Conservation (phyloP, 2,797 vertebrate genomes). For the Mus spretus region DNA sequence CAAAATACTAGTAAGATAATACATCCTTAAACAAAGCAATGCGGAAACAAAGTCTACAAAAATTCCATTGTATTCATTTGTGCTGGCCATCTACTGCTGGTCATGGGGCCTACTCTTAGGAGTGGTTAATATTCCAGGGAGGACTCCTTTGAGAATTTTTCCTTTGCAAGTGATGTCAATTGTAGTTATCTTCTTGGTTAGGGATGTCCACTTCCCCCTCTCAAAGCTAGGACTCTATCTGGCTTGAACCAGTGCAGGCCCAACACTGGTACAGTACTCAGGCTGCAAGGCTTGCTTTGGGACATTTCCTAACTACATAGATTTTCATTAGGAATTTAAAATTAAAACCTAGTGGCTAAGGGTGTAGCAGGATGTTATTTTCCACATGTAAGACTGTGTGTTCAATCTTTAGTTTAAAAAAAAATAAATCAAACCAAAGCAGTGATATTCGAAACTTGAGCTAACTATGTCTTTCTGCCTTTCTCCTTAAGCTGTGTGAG, state of each 20-base stretch:
- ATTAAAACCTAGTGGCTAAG: background rate
- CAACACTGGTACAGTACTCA: conserved; percentile 7
- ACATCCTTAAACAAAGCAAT: background rate
- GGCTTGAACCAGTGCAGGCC: background rate
- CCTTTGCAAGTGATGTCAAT: background rate
- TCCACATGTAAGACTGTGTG: background rate
- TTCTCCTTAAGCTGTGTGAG: background rate
- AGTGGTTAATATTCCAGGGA: background rate
- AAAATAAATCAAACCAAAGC: background rate
- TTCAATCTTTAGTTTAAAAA: background rate
- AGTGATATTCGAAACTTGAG: background rate
- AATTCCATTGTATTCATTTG: background rate
- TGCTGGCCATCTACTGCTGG: background rate
- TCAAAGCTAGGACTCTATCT: background rate
- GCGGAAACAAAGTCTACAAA: background rate
- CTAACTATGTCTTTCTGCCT: background rate
- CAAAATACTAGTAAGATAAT: background rate
- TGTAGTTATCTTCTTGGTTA: background rate
- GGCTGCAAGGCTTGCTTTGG: background rate
- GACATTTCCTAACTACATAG: background rate
- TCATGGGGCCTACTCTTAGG: background rate
- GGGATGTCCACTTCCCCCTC: background rate
- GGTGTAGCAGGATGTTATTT: background rate
- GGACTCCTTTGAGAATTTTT: background rate
- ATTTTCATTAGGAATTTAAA: conserved; percentile 15